Conservation (phyloP, 2,888 invertebrate genomes). For the Netelia fuscicornis region DNA sequence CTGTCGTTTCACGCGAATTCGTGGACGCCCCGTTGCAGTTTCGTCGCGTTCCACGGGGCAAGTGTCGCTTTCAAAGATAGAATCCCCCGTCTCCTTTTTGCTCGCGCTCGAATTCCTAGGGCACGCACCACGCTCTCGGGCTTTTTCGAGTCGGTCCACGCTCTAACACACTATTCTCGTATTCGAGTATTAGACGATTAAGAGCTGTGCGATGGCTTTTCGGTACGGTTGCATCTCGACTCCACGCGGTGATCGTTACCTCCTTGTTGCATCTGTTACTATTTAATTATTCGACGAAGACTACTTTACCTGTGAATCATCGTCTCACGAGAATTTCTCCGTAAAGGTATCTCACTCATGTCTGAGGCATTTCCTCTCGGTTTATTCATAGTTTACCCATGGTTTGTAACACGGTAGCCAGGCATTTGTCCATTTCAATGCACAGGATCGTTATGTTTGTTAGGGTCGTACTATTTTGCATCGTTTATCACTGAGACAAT, state of each 20-base stretch:
- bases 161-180: conserved; percentile 64
- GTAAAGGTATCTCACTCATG: conserved; percentile 49
- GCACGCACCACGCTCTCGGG: conserved; percentile 31
- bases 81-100: conserved; percentile 69
- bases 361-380: conserved; percentile 59
- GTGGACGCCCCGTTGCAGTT: conserved; percentile 56
- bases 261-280: conserved; percentile 40
- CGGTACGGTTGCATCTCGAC: background rate
- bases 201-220: conserved; percentile 11
- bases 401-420: background rate
- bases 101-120: conserved; percentile 71
- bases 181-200: conserved; percentile 50
- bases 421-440: background rate
- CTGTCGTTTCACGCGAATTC: conserved; percentile 55
- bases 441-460: background rate
- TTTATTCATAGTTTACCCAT: conserved; percentile 58
- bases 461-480: conserved; percentile 28
- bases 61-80: conserved; percentile 73
- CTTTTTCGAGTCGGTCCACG: conserved; percentile 58
- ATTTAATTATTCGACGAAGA: conserved; percentile 53
- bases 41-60: conserved; percentile 62
- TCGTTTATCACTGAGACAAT: conserved; percentile 26
- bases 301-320: conserved; percentile 57
- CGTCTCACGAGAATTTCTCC: conserved; percentile 43
- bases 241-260: background rate